A percentile compares a stretch with the other conserved stretches of the same genome.
Evolutionary conservation across 2,113 vertebrate genomes (phyloP).

Genomic region (Alethe castanea): DNA sequence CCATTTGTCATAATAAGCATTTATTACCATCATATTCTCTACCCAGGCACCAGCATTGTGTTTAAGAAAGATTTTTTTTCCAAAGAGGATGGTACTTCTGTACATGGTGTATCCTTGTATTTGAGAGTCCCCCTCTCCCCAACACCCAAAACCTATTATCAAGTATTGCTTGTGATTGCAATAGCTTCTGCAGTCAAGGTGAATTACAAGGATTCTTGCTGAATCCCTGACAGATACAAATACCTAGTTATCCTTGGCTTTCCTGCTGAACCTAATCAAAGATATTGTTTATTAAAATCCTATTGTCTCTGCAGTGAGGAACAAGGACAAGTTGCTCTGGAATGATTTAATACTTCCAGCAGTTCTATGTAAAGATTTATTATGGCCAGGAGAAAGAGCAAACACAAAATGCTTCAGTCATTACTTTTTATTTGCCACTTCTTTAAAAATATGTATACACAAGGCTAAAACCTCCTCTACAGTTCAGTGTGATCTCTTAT

Average conservation of each 20-base stretch:
- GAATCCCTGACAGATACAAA: slow-evolving; percentile 20
- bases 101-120: background rate
- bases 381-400: background rate
- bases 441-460: background rate
- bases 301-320: background rate
- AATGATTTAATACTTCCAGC: slow-evolving; percentile 12
- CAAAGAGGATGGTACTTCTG: background rate
- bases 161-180: background rate
- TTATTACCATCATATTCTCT: background rate
- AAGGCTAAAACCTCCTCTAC: background rate
- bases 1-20: background rate
- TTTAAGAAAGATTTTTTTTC: background rate
- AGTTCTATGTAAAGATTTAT: slow-evolving; percentile 34
- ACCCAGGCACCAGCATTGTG: background rate
- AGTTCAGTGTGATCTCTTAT: background rate
- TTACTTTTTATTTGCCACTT: slow-evolving; percentile 28
- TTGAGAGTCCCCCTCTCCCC: background rate
- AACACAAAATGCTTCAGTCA: background rate
- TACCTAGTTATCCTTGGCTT: slow-evolving; percentile 3
- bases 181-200: background rate
- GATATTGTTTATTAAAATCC: slow-evolving; percentile 54
- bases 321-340: slow-evolving; percentile 12
- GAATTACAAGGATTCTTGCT: slow-evolving; percentile 21
- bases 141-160: background rate
- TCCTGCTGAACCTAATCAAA: slow-evolving; percentile 48